Evolutionary conservation across 2,888 invertebrate genomes (phyloP), one percentile per base, ranked within the genome.

Genomic region (Eledona agricola): DNA sequence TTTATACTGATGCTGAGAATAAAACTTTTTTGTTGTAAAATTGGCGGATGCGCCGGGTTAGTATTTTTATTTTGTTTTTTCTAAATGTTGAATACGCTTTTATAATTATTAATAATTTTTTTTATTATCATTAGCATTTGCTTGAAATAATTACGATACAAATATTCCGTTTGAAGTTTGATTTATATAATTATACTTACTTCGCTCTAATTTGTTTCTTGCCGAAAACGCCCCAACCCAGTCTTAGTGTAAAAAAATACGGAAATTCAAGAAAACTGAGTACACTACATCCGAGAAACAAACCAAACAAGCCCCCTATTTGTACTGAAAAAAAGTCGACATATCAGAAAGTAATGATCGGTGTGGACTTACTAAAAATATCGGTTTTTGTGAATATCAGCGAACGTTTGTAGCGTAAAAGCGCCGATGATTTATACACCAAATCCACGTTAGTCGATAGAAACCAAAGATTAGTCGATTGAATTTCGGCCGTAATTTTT

Each of bases 231-330:
- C 54, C 50, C 51, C 55, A 62, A 54, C 52, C 57, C 29, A 65
- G 58, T 40, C 60, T 55, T 29, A 63, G 11, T 5, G 60, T 60
- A 16, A 57, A 47, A 45, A 63, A 63, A 49, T 63, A 67, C 11
- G 57, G 34, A 15, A 63, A 43, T 53, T 65, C 65, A 29, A 67
- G 56, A 42, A 68, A 45, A 49, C 63, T 66, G 9, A 64, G 79
- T 61, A 13, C 67, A 38, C 78, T 77, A 35, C 77, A 75, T n/a
- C 79, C 80, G 5, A 79, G 66, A 54, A 79, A 77, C 20, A 80
- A 64, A 1, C 79, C 78, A 6, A 77, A 76, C n/a, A 77, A 72
- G 13, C 79, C 79, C 20, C 80, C 80, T 15, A 79, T 73, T 51
- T 75, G 74, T 13, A 76, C 76, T 77, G 60, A n/a, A n/a, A n/a